phyloP scores from a whole-genome alignment of 2,797 vertebrate species.

The Sebastes cheni region DNA sequence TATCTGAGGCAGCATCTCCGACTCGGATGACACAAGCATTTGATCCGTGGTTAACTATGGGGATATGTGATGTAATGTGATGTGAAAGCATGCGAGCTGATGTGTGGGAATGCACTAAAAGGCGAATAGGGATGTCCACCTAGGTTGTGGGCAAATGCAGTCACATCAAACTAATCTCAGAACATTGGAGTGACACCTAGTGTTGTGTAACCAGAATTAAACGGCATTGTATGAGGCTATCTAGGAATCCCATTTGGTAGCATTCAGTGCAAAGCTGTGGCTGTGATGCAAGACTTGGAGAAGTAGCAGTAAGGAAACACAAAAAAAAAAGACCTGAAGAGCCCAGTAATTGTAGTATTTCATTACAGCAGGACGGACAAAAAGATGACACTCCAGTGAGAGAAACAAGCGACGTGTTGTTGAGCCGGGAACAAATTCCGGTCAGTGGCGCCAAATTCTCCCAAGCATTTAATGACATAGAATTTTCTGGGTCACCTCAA shows the following conservation, averaged over 20 bases:
- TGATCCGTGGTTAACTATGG: slow-evolving; percentile 65
- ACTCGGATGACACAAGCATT: slow-evolving; percentile 63
- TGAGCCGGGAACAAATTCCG: slow-evolving; percentile 33
- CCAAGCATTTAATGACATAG: slow-evolving; percentile 61
- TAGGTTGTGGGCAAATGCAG: slow-evolving; percentile 55
- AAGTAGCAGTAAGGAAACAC: not conserved
- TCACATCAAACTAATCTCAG: slow-evolving; percentile 65
- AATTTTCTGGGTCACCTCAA: slow-evolving; percentile 72
- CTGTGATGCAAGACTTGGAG: slow-evolving; percentile 48
- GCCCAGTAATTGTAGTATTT: slow-evolving; percentile 39
- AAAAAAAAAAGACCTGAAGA: slow-evolving; percentile 22
- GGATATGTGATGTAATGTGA: slow-evolving; percentile 60
- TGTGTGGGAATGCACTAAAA: slow-evolving; percentile 59
- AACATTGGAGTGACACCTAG: slow-evolving; percentile 72
- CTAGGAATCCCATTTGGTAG: slow-evolving; percentile 58
- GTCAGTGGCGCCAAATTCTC: slow-evolving; percentile 16
- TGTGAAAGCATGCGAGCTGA: slow-evolving; percentile 54
- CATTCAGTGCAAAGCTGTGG: slow-evolving; percentile 28
- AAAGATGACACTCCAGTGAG: slow-evolving; percentile 20
- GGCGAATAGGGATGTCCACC: slow-evolving; percentile 61
- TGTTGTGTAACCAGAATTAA: slow-evolving; percentile 73
- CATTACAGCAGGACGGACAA: slow-evolving; percentile 38
- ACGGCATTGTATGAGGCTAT: slow-evolving; percentile 47
- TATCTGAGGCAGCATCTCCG: slow-evolving; percentile 64
- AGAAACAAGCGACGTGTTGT: slow-evolving; percentile 20